These are phyloP conservation scores for Drosophila quinaria DNA, from an alignment of 2,888 invertebrate genomes.

Conservation along the genomic window DNA sequence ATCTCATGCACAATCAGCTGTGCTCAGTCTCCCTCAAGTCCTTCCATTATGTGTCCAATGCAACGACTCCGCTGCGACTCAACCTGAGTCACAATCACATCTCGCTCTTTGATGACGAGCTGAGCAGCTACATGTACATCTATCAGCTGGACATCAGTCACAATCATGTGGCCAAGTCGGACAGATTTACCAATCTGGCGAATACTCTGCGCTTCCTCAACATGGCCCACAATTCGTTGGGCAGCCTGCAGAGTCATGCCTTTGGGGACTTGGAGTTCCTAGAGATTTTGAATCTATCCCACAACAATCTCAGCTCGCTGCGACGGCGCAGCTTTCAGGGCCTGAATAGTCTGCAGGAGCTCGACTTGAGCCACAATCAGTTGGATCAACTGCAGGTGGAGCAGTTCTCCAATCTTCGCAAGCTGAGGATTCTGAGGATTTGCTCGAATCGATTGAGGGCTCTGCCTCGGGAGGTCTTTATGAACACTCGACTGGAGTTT, in stretches of 20 bases:
- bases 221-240: constrained; percentile 91
- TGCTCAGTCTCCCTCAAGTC: constrained; percentile 89
- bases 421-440: constrained; percentile 90
- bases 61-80: constrained; percentile 89
- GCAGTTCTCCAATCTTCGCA: constrained; percentile 92
- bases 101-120: constrained; percentile 82
- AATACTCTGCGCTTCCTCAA: constrained; percentile 89
- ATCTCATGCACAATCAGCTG: constrained; percentile 92
- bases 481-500: constrained; percentile 91
- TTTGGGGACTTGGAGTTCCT: constrained; percentile 90
- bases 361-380: constrained; percentile 92
- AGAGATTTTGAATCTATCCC: constrained; percentile 91
- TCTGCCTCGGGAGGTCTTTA: constrained; percentile 92
- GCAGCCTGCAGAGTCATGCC: constrained; percentile 90
- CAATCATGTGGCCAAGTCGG: constrained; percentile 89
- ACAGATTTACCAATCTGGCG: constrained; percentile 89
- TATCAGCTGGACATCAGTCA: constrained; percentile 90
- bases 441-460: constrained; percentile 91
- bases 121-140: constrained; percentile 87
- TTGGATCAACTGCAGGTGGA: constrained; percentile 92
- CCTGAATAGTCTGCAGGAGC: constrained; percentile 90
- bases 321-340: constrained; percentile 92
- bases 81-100: constrained; percentile 91
- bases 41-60: constrained; percentile 90
- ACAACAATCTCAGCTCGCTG: constrained; percentile 90